Conservation (phyloP, 1,140 invertebrate species). For the Calephelis virginiensis region DNA sequence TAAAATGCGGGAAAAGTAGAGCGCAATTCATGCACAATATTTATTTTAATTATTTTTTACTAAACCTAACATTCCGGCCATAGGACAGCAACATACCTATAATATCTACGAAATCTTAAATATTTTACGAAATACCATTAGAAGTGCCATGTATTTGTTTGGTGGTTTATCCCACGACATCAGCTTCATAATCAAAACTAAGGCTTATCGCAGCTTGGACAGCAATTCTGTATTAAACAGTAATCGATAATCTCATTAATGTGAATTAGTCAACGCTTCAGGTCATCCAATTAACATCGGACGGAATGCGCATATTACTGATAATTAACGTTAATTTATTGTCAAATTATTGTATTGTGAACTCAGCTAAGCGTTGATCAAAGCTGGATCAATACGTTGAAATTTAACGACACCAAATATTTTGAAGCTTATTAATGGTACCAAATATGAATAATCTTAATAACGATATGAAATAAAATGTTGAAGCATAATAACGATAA, state of each 20-base stretch:
- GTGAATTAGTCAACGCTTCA: constrained; percentile 9
- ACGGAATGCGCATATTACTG: constrained; percentile 15
- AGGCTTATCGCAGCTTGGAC: background rate
- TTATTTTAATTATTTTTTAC: too few relatives aligned
- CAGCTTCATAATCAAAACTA: too few relatives aligned
- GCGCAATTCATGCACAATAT: too few relatives aligned
- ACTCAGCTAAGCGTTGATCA: background rate
- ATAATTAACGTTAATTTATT: constrained; percentile 15
- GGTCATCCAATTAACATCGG: constrained; percentile 19
- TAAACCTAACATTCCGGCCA: too few relatives aligned
- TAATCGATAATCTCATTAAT: constrained; percentile 4
- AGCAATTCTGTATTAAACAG: background rate
- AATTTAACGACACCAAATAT: background rate
- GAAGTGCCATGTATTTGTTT: too few relatives aligned
- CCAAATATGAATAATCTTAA: too few relatives aligned
- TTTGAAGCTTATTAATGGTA: too few relatives aligned
- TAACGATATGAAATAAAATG: background rate
- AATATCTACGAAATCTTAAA: too few relatives aligned
- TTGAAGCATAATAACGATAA: background rate
- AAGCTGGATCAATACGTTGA: background rate
- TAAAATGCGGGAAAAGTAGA: too few relatives aligned
- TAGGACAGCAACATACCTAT: too few relatives aligned
- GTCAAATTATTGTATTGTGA: constrained; percentile 12
- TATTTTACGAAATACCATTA: too few relatives aligned
- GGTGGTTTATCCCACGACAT: too few relatives aligned